These are phyloP conservation scores for Portevinia maculata DNA, from an alignment of 2,888 invertebrate species.

Conservation along the genomic window DNA sequence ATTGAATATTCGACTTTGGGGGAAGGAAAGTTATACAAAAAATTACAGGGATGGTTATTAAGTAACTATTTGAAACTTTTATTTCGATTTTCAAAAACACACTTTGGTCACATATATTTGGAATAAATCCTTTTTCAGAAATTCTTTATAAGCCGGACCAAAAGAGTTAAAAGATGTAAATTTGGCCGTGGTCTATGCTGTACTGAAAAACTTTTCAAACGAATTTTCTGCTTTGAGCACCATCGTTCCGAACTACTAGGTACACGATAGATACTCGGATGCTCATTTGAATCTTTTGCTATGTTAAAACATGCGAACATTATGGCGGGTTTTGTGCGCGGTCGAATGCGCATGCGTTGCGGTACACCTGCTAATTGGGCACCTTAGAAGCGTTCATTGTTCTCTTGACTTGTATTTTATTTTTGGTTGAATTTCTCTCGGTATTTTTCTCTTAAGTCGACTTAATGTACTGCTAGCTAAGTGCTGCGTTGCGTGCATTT, in stretches of 20 bases:
- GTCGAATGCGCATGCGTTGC: constrained; percentile 60
- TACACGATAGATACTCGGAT: constrained; percentile 49
- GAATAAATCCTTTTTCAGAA: constrained; percentile 36
- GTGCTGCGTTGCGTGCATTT: not conserved
- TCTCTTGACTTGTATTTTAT: constrained; percentile 50
- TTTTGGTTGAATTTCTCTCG: constrained; percentile 14
- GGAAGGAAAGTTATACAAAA: not conserved
- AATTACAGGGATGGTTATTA: constrained; percentile 8
- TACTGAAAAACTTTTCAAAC: constrained; percentile 74
- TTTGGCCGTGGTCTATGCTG: constrained; percentile 76
- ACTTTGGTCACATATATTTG: constrained; percentile 1
- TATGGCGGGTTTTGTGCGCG: constrained; percentile 40
- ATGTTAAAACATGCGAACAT: constrained; percentile 63
- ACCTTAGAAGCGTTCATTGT: constrained; percentile 57
- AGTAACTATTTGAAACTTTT: not conserved
- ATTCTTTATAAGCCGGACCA: constrained; percentile 26
- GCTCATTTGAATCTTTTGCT: constrained; percentile 49
- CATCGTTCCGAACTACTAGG: constrained; percentile 70
- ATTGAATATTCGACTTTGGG: constrained; percentile 1
- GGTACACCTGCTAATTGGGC: constrained; percentile 68
- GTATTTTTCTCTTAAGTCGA: constrained; percentile 50
- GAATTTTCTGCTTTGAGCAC: constrained; percentile 61
- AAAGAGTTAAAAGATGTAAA: constrained; percentile 66
- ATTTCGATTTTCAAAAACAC: constrained; percentile 16
- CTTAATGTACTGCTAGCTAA: constrained; percentile 24